Evolutionary conservation across 2,797 vertebrate species (phyloP).

Genomic region (Crypturellus tataupa): DNA sequence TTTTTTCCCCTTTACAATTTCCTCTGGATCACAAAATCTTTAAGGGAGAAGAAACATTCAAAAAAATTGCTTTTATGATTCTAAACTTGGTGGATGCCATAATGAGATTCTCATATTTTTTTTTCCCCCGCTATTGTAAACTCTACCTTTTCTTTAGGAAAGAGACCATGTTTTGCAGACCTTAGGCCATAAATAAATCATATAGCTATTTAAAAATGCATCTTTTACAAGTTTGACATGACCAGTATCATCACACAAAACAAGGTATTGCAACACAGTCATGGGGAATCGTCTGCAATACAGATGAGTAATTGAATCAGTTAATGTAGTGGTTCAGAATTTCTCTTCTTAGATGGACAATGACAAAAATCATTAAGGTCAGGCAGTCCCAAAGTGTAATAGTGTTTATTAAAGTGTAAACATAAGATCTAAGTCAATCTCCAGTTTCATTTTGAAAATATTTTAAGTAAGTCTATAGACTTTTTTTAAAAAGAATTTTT

Average conservation of each 20-base stretch:
- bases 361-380: background rate
- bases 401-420: background rate
- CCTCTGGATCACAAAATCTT: background rate
- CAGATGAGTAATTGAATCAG: background rate
- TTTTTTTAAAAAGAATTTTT: background rate
- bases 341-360: background rate
- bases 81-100: background rate
- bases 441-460: background rate
- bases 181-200: background rate
- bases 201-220: background rate
- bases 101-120: background rate
- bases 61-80: background rate
- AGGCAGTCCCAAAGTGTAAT: background rate
- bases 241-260: background rate
- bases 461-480: background rate
- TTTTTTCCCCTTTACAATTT: background rate
- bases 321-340: background rate
- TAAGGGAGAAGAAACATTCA: background rate
- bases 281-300: background rate
- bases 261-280: background rate
- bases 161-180: background rate
- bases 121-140: no score
- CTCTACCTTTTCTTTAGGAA: background rate
- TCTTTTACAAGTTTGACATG: background rate
- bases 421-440: background rate